Evolutionary conservation across 2,888 invertebrate genomes (phyloP).

Genomic region (Drosophila kuntzei): DNA sequence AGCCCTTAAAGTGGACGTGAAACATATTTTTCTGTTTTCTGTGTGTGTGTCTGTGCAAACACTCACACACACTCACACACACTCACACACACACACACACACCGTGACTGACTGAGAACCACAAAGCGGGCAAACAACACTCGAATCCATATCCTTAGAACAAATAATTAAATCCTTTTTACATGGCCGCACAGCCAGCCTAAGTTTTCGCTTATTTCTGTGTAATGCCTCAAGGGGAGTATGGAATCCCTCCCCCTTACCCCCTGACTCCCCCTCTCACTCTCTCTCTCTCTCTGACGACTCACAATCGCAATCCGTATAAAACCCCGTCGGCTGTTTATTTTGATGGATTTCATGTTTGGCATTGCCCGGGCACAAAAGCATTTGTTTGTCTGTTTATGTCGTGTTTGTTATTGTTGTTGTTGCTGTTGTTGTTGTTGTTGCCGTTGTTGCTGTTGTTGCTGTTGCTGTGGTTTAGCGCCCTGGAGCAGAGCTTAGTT

Average conservation of each 20-base stretch:
- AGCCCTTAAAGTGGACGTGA: constrained; percentile 71
- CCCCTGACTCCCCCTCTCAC: no score
- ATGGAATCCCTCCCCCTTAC: not conserved
- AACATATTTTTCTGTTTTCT: constrained; percentile 69
- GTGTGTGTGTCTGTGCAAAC: constrained; percentile 54
- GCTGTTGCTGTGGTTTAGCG: constrained; percentile 51
- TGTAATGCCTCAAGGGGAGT: constrained; percentile 23
- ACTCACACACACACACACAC: constrained; percentile 37
- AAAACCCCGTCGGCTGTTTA: constrained; percentile 73
- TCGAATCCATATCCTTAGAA: constrained; percentile 72
- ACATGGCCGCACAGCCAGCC: constrained; percentile 70
- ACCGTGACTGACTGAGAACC: constrained; percentile 24
- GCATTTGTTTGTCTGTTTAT: constrained; percentile 80
- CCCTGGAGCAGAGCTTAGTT: constrained; percentile 53
- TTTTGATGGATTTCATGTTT: constrained; percentile 83
- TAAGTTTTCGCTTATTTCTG: constrained; percentile 57
- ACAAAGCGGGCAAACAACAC: constrained; percentile 36
- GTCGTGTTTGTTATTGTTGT: constrained; percentile 63
- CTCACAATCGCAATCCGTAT: constrained; percentile 43
- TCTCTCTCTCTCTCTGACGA: no score
- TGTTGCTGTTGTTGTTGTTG: constrained; percentile 39
- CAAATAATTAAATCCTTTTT: constrained; percentile 85
- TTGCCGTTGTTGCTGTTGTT: constrained; percentile 36
- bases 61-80: constrained; percentile 46
- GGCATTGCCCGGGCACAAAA: constrained; percentile 61